Conservation (phyloP, 2,888 invertebrate genomes). For the Nemurella pictetii region DNA sequence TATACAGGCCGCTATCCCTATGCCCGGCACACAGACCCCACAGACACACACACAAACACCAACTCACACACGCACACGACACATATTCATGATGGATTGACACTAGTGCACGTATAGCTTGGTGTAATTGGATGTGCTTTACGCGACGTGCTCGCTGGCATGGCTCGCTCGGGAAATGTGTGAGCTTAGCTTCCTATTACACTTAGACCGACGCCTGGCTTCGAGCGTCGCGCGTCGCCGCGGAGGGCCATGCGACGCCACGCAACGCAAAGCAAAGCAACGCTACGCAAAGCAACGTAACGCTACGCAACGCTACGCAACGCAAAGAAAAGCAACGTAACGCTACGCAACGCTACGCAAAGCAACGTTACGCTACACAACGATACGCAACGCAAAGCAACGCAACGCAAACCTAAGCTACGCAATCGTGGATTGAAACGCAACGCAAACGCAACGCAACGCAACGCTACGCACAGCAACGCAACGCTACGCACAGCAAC, state of each 20-base stretch:
- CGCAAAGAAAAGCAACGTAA: neutral
- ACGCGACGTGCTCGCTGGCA: neutral
- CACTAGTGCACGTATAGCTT: constrained; percentile 13
- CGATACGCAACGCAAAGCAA: too few species aligned
- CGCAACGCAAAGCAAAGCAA: constrained; percentile 24
- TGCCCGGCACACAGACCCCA: neutral
- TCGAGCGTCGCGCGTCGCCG: neutral
- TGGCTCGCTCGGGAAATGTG: constrained; percentile 25
- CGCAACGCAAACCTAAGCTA: too few species aligned
- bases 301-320: neutral
- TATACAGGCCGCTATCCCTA: neutral
- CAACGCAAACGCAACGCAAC: too few species aligned
- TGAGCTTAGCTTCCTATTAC: constrained; percentile 30
- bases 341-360: too few species aligned
- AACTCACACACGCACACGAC: neutral
- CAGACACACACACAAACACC: too few species aligned
- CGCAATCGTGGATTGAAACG: too few species aligned
- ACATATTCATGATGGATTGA: constrained; percentile 8
- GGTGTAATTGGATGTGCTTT: constrained; percentile 27
- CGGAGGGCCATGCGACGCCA: neutral
- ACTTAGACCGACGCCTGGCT: constrained; percentile 2
- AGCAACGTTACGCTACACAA: too few species aligned
- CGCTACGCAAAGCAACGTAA: neutral
- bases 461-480: too few species aligned
- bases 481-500: neutral